phyloP scores from a whole-genome alignment of 2,888 invertebrate genomes.

The Oxytorus armatus region DNA sequence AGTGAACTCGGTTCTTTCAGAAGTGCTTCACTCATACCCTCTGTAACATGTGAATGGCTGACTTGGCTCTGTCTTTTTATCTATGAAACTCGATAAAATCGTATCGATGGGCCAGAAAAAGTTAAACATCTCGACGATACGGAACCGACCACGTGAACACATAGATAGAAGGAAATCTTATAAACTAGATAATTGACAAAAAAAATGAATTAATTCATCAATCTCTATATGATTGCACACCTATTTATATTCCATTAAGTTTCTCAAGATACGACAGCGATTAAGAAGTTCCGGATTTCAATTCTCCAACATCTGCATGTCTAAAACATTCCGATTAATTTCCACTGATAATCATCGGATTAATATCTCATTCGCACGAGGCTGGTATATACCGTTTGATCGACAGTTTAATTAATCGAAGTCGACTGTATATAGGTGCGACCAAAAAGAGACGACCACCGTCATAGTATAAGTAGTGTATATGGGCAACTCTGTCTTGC shows the following conservation, averaged over 20 bases:
- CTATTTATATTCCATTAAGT: neutral
- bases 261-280: neutral
- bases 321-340: neutral
- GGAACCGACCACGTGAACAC: neutral
- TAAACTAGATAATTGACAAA: neutral
- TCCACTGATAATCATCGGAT: neutral
- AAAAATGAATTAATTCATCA: neutral
- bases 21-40: conserved; percentile 60
- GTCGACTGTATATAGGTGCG: neutral
- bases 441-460: neutral
- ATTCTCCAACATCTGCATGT: neutral
- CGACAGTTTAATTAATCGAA: neutral
- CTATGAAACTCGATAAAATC: conserved; percentile 66
- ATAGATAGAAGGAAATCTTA: neutral
- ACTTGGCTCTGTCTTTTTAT: conserved; percentile 73
- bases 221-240: neutral
- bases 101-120: conserved; percentile 33
- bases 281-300: neutral
- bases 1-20: conserved; percentile 44
- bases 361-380: conserved; percentile 1
- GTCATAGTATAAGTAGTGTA: too few relatives aligned
- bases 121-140: neutral
- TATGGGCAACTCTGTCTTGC: too few relatives aligned
- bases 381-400: neutral
- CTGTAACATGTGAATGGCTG: conserved; percentile 70